A percentile compares a stretch with the other conserved stretches of the same genome.
Evolutionary conservation across 23 tunicate genomes (phyloP).

Genomic region (Corella eumyota): DNA sequence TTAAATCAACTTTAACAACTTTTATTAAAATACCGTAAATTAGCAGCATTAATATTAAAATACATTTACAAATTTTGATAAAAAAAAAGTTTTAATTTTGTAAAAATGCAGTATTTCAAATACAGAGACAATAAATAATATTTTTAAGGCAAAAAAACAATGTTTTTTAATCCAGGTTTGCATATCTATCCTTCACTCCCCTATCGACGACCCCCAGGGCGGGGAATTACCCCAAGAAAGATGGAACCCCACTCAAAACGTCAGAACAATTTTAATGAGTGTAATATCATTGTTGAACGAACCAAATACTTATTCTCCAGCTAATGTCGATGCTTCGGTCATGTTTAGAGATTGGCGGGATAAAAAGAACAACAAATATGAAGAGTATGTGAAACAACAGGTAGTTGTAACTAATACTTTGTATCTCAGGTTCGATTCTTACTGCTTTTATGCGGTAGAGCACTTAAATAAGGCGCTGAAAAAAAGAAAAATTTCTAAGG

Average conservation of each 20-base stretch:
- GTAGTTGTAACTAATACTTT: slow-evolving; percentile 10
- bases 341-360: slow-evolving; percentile 93
- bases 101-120: too few species aligned
- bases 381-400: slow-evolving; percentile 80
- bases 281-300: slow-evolving; percentile 90
- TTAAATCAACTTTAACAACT: neutral
- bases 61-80: too few species aligned
- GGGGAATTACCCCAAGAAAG: slow-evolving; percentile 97
- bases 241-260: slow-evolving; percentile 99
- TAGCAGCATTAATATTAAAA: too few species aligned
- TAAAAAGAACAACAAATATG: slow-evolving; percentile 67
- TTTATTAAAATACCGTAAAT: neutral
- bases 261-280: slow-evolving; percentile 82
- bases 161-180: too few species aligned
- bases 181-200: slow-evolving; percentile 92
- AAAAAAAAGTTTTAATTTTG: too few species aligned
- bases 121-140: neutral
- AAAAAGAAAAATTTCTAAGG: neutral
- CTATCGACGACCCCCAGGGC: slow-evolving; percentile 91
- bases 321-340: slow-evolving; percentile 98
- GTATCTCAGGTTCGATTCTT: too few species aligned
- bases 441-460: too few species aligned
- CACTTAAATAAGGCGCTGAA: too few species aligned
- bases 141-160: neutral
- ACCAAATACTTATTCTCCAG: slow-evolving; percentile 94